phyloP scores from a whole-genome alignment of 2,797 vertebrate species.

The Dryobates pubescens region DNA sequence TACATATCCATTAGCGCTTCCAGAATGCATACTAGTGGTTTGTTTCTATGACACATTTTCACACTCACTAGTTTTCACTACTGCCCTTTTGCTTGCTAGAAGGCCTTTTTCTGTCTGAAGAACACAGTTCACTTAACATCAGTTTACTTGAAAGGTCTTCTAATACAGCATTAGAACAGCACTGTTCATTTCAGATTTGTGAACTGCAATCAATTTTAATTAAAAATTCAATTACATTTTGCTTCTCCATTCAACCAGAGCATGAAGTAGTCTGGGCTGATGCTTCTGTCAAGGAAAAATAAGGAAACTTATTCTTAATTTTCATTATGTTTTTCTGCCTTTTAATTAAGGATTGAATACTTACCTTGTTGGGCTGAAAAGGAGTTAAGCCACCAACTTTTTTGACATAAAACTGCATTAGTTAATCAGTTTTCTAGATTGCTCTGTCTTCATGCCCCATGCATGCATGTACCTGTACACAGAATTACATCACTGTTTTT shows the following conservation, averaged over 20 bases:
- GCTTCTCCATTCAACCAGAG: constrained; percentile 21
- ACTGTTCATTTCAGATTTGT: constrained; percentile 19
- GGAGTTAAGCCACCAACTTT: background rate
- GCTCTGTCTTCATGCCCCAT: background rate
- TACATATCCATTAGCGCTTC: background rate
- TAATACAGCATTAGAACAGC: background rate
- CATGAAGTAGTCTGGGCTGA: background rate
- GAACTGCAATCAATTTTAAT: constrained; percentile 39
- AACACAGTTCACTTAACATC: background rate
- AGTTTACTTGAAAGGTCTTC: background rate
- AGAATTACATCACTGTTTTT: background rate
- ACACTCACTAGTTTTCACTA: constrained; percentile 5
- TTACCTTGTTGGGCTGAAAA: background rate
- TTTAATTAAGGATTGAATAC: constrained; percentile 1
- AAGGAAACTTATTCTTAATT: background rate
- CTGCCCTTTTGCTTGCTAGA: background rate
- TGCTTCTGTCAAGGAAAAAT: constrained; percentile 6
- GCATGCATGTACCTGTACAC: background rate
- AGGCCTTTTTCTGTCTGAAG: background rate
- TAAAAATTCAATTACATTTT: constrained; percentile 60
- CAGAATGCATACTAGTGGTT: background rate
- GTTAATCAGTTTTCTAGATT: background rate
- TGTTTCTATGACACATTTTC: constrained; percentile 4
- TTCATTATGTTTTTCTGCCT: background rate
- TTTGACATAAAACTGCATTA: background rate